Evolutionary conservation across 2,797 vertebrate genomes (phyloP), one percentile per base, ranked within the genome.

Genomic region (Mareca strepera): DNA sequence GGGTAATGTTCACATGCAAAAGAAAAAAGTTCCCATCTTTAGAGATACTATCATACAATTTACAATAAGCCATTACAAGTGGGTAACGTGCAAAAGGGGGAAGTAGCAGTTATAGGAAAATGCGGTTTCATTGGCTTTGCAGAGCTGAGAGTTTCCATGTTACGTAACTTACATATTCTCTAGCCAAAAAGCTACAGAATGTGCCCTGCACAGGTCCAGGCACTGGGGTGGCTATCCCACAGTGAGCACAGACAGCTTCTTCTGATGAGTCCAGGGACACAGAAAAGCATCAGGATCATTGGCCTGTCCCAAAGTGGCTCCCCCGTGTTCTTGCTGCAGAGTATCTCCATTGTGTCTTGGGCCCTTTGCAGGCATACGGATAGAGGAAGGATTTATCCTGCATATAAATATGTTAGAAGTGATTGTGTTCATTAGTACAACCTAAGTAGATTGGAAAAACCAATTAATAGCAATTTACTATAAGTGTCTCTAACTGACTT

Each of bases 61-160:
- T 92, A 82, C 80, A 83, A 43, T 50, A 37, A 81, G 67, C 77
- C 74, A 56, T 46, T 91, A 26, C 11, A 5, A 76, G 77, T 0
- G 48, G 44, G 86, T 62, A 55, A 63, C 5, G 2, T 59, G 53
- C 68, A 77, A 74, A 92, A 97, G 86, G 37, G 29, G 86, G 95
- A 94, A 97, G 92, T 67, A 90, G 67, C 72, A 1, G 78, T 90
- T 92, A 93, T 87, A 93, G 88, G 94, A 96, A 96, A 96, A 94
- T 82, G 93, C 62, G 93, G 94, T 94, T 97, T 88, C 81, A 9
- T 72, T 82, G 91, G 86, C 86, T 94, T 92, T 94, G 94, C 95
- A 94, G 75, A 93, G 91, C 80, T 86, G 90, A 90, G 91, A 79
- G 75, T 95, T 96, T 94, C 94, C 60, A 31, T 92, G 62, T 92